phyloP scores from a whole-genome alignment of 1,140 invertebrate genomes.

The Zaprionus vittiger region DNA sequence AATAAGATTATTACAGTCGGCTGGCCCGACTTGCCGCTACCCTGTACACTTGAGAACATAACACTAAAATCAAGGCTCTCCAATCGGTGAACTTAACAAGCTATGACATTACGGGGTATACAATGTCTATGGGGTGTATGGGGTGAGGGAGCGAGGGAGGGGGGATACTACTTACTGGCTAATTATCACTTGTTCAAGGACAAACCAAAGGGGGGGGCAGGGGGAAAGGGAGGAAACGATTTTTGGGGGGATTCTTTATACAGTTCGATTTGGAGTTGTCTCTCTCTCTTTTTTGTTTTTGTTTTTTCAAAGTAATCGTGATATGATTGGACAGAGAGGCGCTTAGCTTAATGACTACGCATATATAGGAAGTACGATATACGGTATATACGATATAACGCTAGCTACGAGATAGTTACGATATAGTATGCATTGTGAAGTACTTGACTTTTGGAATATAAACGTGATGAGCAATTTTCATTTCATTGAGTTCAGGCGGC shows the following conservation, averaged over 20 bases:
- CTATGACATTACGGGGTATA: conserved; percentile 13
- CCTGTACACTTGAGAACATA: conserved; percentile 30
- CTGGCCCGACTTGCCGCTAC: conserved; percentile 26
- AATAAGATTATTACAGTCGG: conserved; percentile 35
- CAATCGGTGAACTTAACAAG: conserved; percentile 1
- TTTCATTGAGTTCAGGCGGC: conserved; percentile 55
- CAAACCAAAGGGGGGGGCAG: conserved; percentile 44
- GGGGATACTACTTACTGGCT: conserved; percentile 61
- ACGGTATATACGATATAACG: conserved; percentile 11
- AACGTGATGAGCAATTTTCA: conserved; percentile 75
- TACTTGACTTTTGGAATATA: conserved; percentile 66
- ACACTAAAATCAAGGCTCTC: background rate
- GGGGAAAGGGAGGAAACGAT: background rate
- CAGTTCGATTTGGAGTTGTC: conserved; percentile 5
- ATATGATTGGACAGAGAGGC: conserved; percentile 68
- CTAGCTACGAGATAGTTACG: conserved; percentile 3
- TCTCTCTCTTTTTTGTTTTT: background rate
- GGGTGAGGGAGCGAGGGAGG: background rate
- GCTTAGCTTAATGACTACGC: conserved; percentile 61
- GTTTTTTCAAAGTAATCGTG: conserved; percentile 29
- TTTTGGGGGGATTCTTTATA: conserved; percentile 32
- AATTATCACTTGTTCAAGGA: conserved; percentile 76
- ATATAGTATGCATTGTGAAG: conserved; percentile 14
- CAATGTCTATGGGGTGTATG: conserved; percentile 18
- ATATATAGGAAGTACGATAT: conserved; percentile 39